Evolutionary conservation across 2,797 vertebrate species (phyloP).

Genomic region (Austrolebias charrua): DNA sequence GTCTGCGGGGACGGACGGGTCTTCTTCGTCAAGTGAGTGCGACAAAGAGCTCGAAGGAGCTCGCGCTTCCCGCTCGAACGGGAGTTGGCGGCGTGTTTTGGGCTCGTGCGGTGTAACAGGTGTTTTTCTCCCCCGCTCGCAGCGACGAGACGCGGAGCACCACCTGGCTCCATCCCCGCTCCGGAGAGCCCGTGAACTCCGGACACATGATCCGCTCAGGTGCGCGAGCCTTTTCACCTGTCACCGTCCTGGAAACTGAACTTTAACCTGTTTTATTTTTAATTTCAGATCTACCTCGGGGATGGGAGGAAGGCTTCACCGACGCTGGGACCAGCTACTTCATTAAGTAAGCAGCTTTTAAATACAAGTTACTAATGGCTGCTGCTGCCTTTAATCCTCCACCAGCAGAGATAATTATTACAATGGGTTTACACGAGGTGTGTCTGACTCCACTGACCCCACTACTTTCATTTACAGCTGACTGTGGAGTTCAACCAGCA

Average conservation of each 20-base stretch:
- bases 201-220: conserved; percentile 97
- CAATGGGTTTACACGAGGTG: conserved; percentile 16
- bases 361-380: too few species aligned
- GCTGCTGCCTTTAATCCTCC: conserved; percentile 32
- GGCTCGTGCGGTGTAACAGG: conserved; percentile 66
- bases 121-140: conserved; percentile 54
- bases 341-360: conserved; percentile 88
- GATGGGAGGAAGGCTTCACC: conserved; percentile 95
- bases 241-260: too few species aligned
- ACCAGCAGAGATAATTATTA: conserved; percentile 13
- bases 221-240: too few species aligned
- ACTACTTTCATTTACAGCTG: background rate
- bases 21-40: conserved; percentile 91
- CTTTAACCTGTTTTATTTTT: conserved; percentile 31
- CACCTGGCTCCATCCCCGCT: conserved; percentile 91
- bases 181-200: conserved; percentile 90
- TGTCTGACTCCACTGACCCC: conserved; percentile 31
- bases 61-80: conserved; percentile 34
- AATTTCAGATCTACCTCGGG: conserved; percentile 84
- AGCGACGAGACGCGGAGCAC: conserved; percentile 85
- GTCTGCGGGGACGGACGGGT: conserved; percentile 90
- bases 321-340: conserved; percentile 91
- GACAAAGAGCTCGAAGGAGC: conserved; percentile 3
- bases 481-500: too few species aligned
- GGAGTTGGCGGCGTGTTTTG: conserved; percentile 25